Evolutionary conservation across 2,888 invertebrate species (phyloP).

Genomic region (Nycteola revayana): DNA sequence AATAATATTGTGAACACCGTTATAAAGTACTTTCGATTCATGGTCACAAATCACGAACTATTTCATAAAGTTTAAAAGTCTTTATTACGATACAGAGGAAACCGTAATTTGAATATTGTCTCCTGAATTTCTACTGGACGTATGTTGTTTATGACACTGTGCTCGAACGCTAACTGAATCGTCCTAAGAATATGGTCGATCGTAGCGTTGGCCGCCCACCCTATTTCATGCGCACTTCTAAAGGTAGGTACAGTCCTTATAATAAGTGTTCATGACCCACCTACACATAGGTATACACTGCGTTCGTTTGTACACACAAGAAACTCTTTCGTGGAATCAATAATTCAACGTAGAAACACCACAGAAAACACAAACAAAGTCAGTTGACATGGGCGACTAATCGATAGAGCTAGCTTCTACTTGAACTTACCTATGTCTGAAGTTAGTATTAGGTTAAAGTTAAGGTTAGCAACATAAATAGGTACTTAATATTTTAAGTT

Average conservation of each 20-base stretch:
- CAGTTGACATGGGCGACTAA: neutral
- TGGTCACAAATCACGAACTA: constrained; percentile 27
- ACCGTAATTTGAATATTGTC: neutral
- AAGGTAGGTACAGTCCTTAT: constrained; percentile 24
- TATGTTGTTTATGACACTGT: constrained; percentile 38
- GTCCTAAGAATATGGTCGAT: constrained; percentile 43
- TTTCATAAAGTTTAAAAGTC: neutral
- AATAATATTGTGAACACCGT: constrained; percentile 40
- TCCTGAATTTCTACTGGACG: too few species aligned
- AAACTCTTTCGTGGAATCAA: constrained; percentile 44
- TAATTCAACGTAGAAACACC: constrained; percentile 34
- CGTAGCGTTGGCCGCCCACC: constrained; percentile 57
- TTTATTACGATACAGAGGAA: neutral
- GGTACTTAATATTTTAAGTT: too few species aligned
- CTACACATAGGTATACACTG: constrained; percentile 23
- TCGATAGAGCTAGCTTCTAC: constrained; percentile 1
- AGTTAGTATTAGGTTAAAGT: too few species aligned
- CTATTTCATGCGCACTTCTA: constrained; percentile 41
- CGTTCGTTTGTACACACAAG: constrained; percentile 31
- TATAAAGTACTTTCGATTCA: constrained; percentile 45
- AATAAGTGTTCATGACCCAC: constrained; percentile 32
- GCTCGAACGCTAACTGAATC: constrained; percentile 51
- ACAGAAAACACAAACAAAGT: constrained; percentile 6
- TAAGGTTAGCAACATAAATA: too few species aligned
- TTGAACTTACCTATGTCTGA: too few species aligned